phyloP scores from a whole-genome alignment of 1,140 invertebrate genomes.

The Eriosoma lanigerum region DNA sequence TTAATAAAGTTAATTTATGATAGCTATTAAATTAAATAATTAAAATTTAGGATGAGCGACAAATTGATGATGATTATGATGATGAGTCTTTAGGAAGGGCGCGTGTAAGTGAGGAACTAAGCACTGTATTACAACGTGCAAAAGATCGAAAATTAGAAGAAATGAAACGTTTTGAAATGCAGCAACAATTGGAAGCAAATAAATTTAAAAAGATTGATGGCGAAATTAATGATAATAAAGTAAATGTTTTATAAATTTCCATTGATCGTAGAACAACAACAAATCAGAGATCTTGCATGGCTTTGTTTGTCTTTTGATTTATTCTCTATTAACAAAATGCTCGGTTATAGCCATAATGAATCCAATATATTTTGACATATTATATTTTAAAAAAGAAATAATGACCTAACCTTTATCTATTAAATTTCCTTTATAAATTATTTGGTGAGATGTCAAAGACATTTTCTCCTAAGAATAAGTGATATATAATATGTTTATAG shows the following conservation, averaged over 20 bases:
- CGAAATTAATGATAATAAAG: constrained; percentile 47
- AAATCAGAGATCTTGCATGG: too few species aligned
- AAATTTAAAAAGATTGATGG: constrained; percentile 54
- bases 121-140: constrained; percentile 72
- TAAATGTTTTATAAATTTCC: neutral
- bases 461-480: too few species aligned
- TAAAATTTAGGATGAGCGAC: constrained; percentile 45
- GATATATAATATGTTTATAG: too few species aligned
- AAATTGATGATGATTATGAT: constrained; percentile 69
- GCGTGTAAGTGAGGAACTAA: constrained; percentile 70
- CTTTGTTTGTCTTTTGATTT: too few species aligned
- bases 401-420: too few species aligned
- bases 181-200: constrained; percentile 60
- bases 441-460: too few species aligned
- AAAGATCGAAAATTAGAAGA: constrained; percentile 78
- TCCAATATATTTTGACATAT: too few species aligned
- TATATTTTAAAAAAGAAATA: too few species aligned
- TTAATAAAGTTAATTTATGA: neutral
- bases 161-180: constrained; percentile 72
- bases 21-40: neutral
- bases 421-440: too few species aligned
- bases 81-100: constrained; percentile 70
- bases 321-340: too few species aligned
- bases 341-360: too few species aligned
- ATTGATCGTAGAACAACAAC: too few species aligned